phyloP scores from a whole-genome alignment of 1,140 invertebrate genomes.

The Drosophila prosaltans region DNA sequence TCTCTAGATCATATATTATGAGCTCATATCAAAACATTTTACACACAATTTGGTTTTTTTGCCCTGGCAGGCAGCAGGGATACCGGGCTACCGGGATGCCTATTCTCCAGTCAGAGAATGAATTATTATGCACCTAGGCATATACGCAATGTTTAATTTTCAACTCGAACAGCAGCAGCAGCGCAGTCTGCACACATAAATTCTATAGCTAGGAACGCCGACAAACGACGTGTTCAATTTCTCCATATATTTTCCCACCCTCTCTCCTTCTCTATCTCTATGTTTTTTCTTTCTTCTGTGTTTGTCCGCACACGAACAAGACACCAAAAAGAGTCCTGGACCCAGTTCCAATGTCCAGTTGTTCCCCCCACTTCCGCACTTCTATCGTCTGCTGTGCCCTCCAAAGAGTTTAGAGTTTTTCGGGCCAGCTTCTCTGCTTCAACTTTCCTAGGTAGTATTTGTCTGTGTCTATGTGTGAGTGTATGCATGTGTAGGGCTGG shows the following conservation, averaged over 20 bases:
- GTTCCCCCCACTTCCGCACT: background rate
- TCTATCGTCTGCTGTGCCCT: slow-evolving; percentile 39
- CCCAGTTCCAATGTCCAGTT: slow-evolving; percentile 11
- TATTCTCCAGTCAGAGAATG: slow-evolving; percentile 56
- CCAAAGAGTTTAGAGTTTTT: slow-evolving; percentile 47
- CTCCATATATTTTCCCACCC: slow-evolving; percentile 43
- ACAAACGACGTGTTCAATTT: slow-evolving; percentile 81
- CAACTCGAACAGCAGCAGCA: slow-evolving; percentile 56
- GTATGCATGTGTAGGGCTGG: slow-evolving; percentile 39
- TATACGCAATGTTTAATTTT: slow-evolving; percentile 82
- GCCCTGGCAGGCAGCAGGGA: slow-evolving; percentile 26
- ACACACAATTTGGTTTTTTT: slow-evolving; percentile 72
- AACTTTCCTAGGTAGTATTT: slow-evolving; percentile 50
- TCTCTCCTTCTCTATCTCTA: background rate
- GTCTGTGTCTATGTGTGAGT: slow-evolving; percentile 44
- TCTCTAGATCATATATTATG: slow-evolving; percentile 71
- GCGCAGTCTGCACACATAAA: slow-evolving; percentile 67
- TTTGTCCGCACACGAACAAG: slow-evolving; percentile 38
- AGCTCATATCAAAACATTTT: slow-evolving; percentile 81
- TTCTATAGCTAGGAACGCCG: slow-evolving; percentile 60
- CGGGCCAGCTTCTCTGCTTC: slow-evolving; percentile 44
- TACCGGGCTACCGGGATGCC: background rate
- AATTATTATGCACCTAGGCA: slow-evolving; percentile 82
- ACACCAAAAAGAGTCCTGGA: slow-evolving; percentile 25
- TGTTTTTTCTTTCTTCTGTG: slow-evolving; percentile 5